Percentiles rank a stretch among this genome's conserved stretches.
These are phyloP conservation scores for Puma concolor DNA, from an alignment of 2,113 vertebrate species.

Conservation along the genomic window DNA sequence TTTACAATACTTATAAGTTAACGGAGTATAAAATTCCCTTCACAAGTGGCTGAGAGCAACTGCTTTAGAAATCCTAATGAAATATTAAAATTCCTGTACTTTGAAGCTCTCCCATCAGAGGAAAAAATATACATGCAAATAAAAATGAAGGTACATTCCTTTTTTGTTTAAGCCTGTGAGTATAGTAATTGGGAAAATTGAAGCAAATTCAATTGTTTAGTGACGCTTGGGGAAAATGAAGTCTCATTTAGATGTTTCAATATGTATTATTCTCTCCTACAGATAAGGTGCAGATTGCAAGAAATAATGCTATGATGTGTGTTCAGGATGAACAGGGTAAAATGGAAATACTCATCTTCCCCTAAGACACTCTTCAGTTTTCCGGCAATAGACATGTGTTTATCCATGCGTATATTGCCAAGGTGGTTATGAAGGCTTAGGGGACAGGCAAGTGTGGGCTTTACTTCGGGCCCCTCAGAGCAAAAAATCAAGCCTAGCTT, in stretches of 20 bases:
- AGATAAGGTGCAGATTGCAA: background rate
- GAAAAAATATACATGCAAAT: background rate
- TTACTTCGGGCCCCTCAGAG: background rate
- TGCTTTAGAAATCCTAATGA: background rate
- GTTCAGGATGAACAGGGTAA: background rate
- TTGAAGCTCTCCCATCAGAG: background rate
- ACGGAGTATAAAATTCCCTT: background rate
- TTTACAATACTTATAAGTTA: background rate
- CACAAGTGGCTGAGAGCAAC: background rate
- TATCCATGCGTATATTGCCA: background rate
- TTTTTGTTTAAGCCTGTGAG: background rate
- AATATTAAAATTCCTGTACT: background rate
- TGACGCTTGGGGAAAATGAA: background rate
- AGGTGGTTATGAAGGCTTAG: background rate
- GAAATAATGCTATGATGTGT: background rate
- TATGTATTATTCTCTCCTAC: background rate
- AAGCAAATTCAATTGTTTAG: background rate
- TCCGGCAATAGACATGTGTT: background rate
- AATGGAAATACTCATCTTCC: background rate
- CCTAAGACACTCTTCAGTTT: background rate
- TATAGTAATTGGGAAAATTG: background rate
- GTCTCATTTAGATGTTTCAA: background rate
- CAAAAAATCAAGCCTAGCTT: background rate
- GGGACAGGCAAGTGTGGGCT: background rate
- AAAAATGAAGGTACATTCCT: background rate